phyloP scores from a whole-genome alignment of 2,113 vertebrate species.

The Montifringilla adamsi region DNA sequence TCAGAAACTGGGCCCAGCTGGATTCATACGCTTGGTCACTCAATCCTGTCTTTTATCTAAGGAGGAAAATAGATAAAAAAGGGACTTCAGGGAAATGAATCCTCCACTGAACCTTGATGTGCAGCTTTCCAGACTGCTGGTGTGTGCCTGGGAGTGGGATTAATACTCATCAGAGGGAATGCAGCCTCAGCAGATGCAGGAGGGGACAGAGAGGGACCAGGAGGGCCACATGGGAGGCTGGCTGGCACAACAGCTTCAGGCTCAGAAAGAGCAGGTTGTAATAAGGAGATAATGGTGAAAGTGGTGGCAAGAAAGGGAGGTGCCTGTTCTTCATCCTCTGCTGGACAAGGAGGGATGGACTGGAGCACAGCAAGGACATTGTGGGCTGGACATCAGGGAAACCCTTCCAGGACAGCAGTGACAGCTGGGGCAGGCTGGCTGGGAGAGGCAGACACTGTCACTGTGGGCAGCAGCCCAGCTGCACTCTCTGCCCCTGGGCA shows the following conservation, averaged over 20 bases:
- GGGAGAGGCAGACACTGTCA: not conserved
- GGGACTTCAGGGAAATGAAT: not conserved
- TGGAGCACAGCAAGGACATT: not conserved
- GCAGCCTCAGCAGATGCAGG: not conserved
- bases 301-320: not conserved
- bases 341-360: not conserved
- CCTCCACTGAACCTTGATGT: not conserved
- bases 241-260: not conserved
- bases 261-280: not conserved
- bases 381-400: not conserved
- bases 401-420: not conserved
- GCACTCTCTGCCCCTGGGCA: not conserved
- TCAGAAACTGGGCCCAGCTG: not conserved
- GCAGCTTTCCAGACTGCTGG: not conserved
- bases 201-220: not conserved
- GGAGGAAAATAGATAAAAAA: not conserved
- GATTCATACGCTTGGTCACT: not conserved
- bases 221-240: not conserved
- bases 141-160: not conserved
- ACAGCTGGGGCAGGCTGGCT: rapidly evolving
- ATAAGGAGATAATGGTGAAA: not conserved
- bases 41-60: not conserved
- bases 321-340: not conserved
- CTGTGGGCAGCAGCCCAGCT: not conserved
- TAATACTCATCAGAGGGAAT: not conserved